Base-by-base conservation (phyloP, 64 coral and sea anemone genomes). In the Pocillopora damicornis region DNA sequence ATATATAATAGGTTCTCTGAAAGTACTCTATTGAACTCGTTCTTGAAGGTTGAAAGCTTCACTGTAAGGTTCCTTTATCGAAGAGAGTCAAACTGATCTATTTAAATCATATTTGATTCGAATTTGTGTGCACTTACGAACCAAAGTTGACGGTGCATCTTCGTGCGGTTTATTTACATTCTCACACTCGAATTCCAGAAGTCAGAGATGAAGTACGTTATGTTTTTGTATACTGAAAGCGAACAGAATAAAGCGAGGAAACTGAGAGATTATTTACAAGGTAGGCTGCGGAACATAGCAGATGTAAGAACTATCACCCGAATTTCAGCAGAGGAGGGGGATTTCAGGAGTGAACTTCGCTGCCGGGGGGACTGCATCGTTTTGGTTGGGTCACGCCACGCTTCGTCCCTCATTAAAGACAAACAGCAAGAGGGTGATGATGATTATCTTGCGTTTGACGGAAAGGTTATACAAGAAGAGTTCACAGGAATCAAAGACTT, bases 231-330 rank as follows among this genome's bases (percentile, higher is more conserved):
- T 73, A 76, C 66, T 12, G 26, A 58, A 37, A 82, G 78, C 62
- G 88, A 90, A 38, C 42, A 42, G 14, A 80, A 62, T 16, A 79
- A 90, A 37, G 80, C 77, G 63, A 77, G 83, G 68, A 73, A 74
- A 58, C 67, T 90, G 38, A 90, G 13, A 58, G 88, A 90, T 58
- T 34, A 58, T 75, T 58, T 90, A 81, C 88, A 90, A 74, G 25
- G 23, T 15, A 83, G 36, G 56, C 66, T 90, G 26, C 36, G 88
- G 36, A 65, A 64, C 2, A 57, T 51, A 20, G 77, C 58, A 37
- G 60, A 90, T 51, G 8, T 90, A 26, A 82, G 15, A 16, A 90
- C 61, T 12, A 61, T 82, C 64, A 73, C 57, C 26, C 78, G 74
- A 0, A 59, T 79, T 26, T 1, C 83, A 61, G 88, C 88, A 14